Base-by-base conservation (phyloP, 2,888 invertebrate genomes). In the Polymixis lichenea region DNA sequence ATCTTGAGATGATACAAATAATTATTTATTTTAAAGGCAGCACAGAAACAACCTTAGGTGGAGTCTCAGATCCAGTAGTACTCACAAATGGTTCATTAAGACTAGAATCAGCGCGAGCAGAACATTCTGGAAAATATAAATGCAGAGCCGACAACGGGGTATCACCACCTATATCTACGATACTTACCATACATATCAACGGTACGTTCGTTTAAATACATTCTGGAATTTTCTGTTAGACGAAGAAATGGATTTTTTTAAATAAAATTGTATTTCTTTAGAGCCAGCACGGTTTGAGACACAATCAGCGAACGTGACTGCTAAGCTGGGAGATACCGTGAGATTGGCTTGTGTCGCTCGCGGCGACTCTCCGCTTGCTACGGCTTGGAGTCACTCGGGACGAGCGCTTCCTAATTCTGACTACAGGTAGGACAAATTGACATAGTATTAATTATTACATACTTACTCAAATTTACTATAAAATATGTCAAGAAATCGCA, bases 61-160 rank as follows among this genome's bases (percentile, higher is more conserved):
- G 95, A 61, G 94, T 95, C 51, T 94, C 96, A 49, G 96, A 96
- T 75, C 96, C 96, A n/a, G 93, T 95, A 17, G 95, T 96, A 28
- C 92, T 96, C 84, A 97, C 97, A 67, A 98, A 98, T 93, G 98
- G 98, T 69, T 98, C 98, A 6, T 92, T 98, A 78, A 97, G 98
- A 91, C 97, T 98, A 6, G 98, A 98, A 86, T 97, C 98, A 53
- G 98, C 98, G 5, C 97, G 97, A 25, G 97, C 98, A 13, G 97
- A 98, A 91, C 98, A 98, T 93, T 98, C 98, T 90, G 98, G 99
- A 64, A 98, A 98, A 93, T 99, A 98, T 93, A 97, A 98, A 88
- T 99, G 99, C 90, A 97, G 98, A 89, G 98, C 98, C 1, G 98
- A 98, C 86, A 99, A 99, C 92, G 98, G 98, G 32, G 98, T 99